A percentile compares a stretch with the other conserved stretches of the same genome.
Evolutionary conservation across 2,113 vertebrate genomes (phyloP).

Genomic region (Silurus asotus): DNA sequence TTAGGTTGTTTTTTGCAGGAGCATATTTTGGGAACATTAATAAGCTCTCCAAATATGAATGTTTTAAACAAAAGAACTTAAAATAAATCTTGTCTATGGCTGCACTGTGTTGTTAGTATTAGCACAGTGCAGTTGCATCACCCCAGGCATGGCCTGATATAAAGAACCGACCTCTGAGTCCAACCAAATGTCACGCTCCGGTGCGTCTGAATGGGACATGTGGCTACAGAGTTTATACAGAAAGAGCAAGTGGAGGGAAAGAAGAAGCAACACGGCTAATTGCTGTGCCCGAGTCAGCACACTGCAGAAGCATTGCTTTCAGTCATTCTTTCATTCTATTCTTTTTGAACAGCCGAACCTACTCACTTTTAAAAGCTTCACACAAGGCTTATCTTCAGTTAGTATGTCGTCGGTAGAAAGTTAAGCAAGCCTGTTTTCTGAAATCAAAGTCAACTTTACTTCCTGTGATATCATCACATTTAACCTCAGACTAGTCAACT

Average conservation of each 20-base stretch:
- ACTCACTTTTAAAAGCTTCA: neutral
- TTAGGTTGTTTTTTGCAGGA: neutral
- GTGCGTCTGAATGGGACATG: slow-evolving; percentile 35
- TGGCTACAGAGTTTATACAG: slow-evolving; percentile 27
- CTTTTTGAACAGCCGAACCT: neutral
- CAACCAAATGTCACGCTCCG: slow-evolving; percentile 3
- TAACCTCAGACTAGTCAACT: slow-evolving; percentile 21
- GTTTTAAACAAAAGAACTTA: neutral
- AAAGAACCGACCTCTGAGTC: slow-evolving; percentile 12
- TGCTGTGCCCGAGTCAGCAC: neutral
- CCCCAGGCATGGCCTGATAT: slow-evolving; percentile 11
- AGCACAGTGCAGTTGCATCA: neutral
- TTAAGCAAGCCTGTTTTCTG: neutral
- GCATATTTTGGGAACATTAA: neutral
- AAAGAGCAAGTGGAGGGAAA: slow-evolving; percentile 39
- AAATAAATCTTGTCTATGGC: neutral
- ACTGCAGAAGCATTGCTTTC: neutral
- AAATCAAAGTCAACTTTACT: neutral
- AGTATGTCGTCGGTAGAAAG: neutral
- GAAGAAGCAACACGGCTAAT: neutral
- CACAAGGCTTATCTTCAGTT: neutral
- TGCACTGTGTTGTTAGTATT: neutral
- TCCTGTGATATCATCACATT: slow-evolving; percentile 17
- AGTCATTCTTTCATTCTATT: neutral
- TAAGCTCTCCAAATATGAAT: neutral